Conservation (phyloP, 2,888 invertebrate species). For the Morpho deidamia region DNA sequence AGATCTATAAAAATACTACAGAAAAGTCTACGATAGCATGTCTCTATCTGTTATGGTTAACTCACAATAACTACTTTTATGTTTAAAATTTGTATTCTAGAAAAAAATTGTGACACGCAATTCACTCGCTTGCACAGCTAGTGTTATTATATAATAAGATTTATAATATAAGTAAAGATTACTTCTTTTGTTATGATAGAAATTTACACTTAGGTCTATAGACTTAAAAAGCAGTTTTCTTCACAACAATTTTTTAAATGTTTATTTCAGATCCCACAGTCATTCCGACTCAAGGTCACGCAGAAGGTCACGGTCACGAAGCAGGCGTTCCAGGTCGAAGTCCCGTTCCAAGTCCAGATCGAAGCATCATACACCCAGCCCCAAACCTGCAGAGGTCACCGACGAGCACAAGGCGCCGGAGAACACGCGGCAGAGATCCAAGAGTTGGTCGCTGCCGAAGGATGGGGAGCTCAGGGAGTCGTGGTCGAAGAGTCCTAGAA, state of each 20-base stretch:
- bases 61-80: too few species aligned
- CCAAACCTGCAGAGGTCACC: conserved; percentile 16
- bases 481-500: conserved; percentile 74
- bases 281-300: conserved; percentile 52
- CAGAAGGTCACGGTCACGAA: conserved; percentile 40
- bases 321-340: conserved; percentile 34
- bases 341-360: conserved; percentile 23
- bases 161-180: too few species aligned
- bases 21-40: too few species aligned
- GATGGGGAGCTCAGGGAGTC: conserved; percentile 64
- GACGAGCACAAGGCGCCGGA: conserved; percentile 2
- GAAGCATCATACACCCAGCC: background rate
- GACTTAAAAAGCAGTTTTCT: too few species aligned
- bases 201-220: too few species aligned
- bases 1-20: too few species aligned
- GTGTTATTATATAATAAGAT: too few species aligned
- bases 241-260: background rate
- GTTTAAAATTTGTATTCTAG: too few species aligned
- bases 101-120: too few species aligned
- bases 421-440: conserved; percentile 52
- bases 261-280: conserved; percentile 44
- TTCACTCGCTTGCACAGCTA: too few species aligned
- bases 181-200: too few species aligned
- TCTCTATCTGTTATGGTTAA: too few species aligned
- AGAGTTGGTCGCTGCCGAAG: conserved; percentile 81